A percentile compares a stretch with the other conserved stretches of the same genome.
Evolutionary conservation across 2,113 vertebrate species (phyloP).

Genomic region (Rhea americana): DNA sequence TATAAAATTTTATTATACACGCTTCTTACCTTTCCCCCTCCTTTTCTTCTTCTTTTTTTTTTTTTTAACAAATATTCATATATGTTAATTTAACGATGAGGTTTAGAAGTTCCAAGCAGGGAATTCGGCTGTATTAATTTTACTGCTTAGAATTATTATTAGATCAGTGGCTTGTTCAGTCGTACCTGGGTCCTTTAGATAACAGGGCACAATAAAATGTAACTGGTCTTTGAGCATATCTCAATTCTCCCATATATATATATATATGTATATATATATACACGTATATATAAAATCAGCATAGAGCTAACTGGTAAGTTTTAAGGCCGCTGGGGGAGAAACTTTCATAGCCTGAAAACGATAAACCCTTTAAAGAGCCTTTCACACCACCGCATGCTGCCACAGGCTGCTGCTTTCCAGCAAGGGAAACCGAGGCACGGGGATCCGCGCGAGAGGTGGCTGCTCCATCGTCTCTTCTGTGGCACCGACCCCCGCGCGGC

Average conservation of each 20-base stretch:
- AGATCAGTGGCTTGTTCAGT: background rate
- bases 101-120: background rate
- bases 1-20: background rate
- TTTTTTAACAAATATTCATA: constrained; percentile 1
- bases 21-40: background rate
- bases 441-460: accelerated
- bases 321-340: constrained; percentile 8
- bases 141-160: constrained; percentile 24
- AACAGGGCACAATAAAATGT: background rate
- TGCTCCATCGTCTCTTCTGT: background rate
- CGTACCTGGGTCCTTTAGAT: constrained; percentile 29
- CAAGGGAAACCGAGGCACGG: background rate
- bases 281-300: background rate
- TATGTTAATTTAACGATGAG: background rate
- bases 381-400: accelerated
- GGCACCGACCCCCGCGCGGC: background rate
- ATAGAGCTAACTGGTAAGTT: background rate
- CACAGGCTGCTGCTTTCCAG: accelerated
- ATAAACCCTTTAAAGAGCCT: background rate
- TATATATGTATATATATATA: background rate
- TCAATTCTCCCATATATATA: background rate
- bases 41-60: background rate
- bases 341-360: background rate
- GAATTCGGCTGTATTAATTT: constrained; percentile 17
- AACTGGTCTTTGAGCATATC: background rate